Percentiles rank a stretch among this genome's conserved stretches.
Evolutionary conservation across 2,797 vertebrate species (phyloP).

Genomic region (Cryptoprocta ferox): DNA sequence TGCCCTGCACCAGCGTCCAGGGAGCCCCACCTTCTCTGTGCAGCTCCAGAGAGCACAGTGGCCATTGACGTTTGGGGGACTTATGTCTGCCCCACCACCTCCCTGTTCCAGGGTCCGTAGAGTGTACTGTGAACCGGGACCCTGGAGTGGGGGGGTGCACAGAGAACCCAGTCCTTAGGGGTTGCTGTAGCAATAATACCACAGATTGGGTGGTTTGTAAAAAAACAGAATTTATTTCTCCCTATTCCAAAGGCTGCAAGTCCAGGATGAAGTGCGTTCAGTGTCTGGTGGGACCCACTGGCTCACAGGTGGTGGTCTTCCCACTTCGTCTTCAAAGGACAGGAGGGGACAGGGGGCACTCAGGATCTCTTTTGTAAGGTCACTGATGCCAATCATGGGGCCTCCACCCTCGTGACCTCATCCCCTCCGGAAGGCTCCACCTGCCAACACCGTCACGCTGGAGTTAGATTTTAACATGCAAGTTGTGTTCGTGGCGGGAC

Average conservation of each 20-base stretch:
- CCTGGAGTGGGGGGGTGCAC: rapidly evolving
- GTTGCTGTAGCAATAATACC: rapidly evolving
- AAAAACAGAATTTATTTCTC: not conserved
- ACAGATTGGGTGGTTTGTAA: not conserved
- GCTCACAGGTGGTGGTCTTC: rapidly evolving
- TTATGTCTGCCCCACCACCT: not conserved
- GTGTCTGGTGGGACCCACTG: not conserved
- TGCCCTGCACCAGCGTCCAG: rapidly evolving
- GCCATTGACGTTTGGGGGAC: rapidly evolving
- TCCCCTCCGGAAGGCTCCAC: not conserved
- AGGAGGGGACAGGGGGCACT: no score
- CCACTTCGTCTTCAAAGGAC: rapidly evolving
- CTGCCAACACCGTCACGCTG: rapidly evolving
- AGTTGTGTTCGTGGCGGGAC: no score
- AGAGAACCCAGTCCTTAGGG: no score
- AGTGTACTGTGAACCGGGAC: no score
- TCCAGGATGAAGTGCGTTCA: not conserved
- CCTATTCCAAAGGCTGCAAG: rapidly evolving
- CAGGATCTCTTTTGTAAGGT: no score
- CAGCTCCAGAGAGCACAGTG: not conserved
- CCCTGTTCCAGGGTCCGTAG: rapidly evolving
- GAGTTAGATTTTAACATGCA: not conserved
- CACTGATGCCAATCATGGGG: rapidly evolving
- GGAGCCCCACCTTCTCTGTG: no score
- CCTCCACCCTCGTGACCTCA: rapidly evolving